Evolutionary conservation across 2,797 vertebrate species (phyloP).

Genomic region (Emys orbicularis): DNA sequence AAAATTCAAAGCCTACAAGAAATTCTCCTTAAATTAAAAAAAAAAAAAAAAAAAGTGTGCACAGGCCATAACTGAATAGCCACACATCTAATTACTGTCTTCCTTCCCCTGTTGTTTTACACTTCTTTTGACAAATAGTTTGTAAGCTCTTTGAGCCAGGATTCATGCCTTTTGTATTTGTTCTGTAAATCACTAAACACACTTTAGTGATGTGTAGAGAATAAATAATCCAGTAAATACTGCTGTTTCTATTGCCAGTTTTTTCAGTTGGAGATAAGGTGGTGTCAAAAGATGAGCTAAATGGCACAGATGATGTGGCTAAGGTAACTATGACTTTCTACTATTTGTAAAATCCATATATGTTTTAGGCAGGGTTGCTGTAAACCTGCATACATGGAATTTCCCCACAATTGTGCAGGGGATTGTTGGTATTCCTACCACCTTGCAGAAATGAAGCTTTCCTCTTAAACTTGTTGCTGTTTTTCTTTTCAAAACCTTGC

Average conservation of each 20-base stretch:
- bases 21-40: neutral
- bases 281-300: neutral
- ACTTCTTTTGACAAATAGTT: neutral
- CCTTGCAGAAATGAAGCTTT: neutral
- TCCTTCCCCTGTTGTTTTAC: neutral
- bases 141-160: neutral
- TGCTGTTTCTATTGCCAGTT: neutral
- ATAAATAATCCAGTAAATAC: neutral
- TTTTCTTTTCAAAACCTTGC: neutral
- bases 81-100: neutral
- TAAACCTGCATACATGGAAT: neutral
- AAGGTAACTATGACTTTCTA: constrained; percentile 47
- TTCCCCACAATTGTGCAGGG: neutral
- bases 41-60: neutral
- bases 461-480: neutral
- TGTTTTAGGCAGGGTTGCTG: neutral
- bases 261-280: constrained; percentile 24
- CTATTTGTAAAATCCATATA: neutral
- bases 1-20: neutral
- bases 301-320: neutral
- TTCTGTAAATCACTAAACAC: neutral
- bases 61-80: neutral
- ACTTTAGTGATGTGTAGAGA: neutral
- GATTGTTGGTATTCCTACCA: neutral
- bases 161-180: neutral